A percentile compares a stretch with the other conserved stretches of the same genome.
phyloP scores from a whole-genome alignment of 35 echinoderm and acorn worm species.

The Heliocidaris erythrogramma region DNA sequence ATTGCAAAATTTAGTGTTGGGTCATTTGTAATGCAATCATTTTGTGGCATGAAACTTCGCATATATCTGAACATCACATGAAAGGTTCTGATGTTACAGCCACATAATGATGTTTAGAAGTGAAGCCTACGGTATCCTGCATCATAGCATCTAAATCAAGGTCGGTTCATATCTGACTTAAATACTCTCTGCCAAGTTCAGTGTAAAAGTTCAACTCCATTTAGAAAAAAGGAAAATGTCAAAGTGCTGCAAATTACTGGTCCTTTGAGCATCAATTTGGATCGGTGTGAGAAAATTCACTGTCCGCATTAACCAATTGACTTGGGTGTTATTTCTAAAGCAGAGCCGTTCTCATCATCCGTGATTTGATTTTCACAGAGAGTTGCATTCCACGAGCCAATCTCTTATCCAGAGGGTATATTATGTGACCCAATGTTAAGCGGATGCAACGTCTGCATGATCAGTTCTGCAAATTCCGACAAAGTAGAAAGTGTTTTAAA shows the following conservation, averaged over 20 bases:
- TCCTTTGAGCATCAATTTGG: background rate
- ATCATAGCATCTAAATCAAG: background rate
- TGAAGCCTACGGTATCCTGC: too few relatives aligned
- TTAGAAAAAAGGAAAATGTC: background rate
- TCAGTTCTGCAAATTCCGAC: too few relatives aligned
- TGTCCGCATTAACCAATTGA: slow-evolving; percentile 7
- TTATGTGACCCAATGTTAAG: background rate
- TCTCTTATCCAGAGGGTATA: background rate
- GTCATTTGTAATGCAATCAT: too few relatives aligned
- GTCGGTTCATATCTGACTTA: background rate
- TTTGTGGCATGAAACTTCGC: too few relatives aligned
- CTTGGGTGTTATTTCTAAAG: too few relatives aligned
- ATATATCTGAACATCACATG: too few relatives aligned
- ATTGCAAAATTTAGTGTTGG: too few relatives aligned
- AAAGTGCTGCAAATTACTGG: background rate
- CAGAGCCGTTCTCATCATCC: too few relatives aligned
- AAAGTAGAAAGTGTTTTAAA: too few relatives aligned
- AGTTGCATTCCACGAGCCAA: background rate
- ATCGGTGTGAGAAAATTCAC: slow-evolving; percentile 8
- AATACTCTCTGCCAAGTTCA: background rate
- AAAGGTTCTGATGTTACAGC: too few relatives aligned
- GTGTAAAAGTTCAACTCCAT: background rate
- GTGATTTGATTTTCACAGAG: background rate
- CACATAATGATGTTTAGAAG: too few relatives aligned
- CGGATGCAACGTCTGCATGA: too few relatives aligned